phyloP scores from a whole-genome alignment of 2,113 vertebrate genomes.

The Glareola pratincola region DNA sequence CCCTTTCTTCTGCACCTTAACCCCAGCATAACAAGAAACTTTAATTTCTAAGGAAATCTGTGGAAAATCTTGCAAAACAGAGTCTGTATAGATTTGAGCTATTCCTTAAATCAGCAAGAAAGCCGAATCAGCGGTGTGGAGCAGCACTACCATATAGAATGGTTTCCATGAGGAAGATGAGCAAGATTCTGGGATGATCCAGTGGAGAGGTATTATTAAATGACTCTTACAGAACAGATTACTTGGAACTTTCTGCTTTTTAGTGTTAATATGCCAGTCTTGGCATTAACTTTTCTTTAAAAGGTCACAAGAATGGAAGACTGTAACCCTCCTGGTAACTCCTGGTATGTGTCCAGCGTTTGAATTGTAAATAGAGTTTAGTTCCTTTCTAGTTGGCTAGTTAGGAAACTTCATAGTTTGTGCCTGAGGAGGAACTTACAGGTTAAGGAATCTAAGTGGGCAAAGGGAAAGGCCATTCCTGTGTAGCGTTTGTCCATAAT shows the following conservation, averaged over 20 bases:
- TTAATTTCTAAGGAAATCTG: neutral
- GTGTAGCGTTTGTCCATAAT: neutral
- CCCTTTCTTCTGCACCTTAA: slow-evolving; percentile 36
- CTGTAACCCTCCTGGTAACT: neutral
- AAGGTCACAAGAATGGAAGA: slow-evolving; percentile 13
- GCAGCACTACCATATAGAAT: neutral
- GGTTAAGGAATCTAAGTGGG: neutral
- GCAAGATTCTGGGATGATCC: slow-evolving; percentile 1
- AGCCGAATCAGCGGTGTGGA: neutral
- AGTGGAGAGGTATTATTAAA: neutral
- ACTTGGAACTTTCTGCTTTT: neutral
- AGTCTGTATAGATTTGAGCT: neutral
- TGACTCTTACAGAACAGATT: neutral
- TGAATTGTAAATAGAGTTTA: neutral
- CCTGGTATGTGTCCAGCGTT: neutral
- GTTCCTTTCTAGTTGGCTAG: neutral
- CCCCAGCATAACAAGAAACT: slow-evolving; percentile 33
- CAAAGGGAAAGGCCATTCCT: neutral
- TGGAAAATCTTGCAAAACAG: slow-evolving; percentile 10
- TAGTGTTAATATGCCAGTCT: neutral
- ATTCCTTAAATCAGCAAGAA: neutral
- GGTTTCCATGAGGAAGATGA: neutral
- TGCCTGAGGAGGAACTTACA: neutral
- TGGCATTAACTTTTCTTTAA: neutral
- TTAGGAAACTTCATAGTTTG: neutral